Conservation (phyloP, 2,113 vertebrate genomes). For the Hypanus sabinus region DNA sequence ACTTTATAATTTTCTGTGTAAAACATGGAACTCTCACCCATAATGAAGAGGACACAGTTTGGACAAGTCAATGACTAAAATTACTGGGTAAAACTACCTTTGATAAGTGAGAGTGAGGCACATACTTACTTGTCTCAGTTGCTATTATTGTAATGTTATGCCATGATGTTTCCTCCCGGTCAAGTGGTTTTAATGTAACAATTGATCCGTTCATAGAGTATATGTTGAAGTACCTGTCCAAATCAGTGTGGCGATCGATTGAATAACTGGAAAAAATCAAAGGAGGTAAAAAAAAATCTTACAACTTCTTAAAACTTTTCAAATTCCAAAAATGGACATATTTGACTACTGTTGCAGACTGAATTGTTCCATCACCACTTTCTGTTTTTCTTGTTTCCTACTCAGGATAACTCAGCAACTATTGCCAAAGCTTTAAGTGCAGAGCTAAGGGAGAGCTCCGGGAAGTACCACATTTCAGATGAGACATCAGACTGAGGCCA, state of each 20-base stretch:
- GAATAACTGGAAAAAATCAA: constrained; percentile 70
- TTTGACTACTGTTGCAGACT: neutral
- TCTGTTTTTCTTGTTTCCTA: neutral
- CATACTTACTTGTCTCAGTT: constrained; percentile 85
- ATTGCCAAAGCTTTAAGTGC: neutral
- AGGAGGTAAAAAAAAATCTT: neutral
- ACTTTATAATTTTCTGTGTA: neutral
- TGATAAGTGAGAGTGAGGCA: constrained; percentile 39
- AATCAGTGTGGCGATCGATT: constrained; percentile 86
- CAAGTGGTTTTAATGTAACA: constrained; percentile 79
- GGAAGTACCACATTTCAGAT: too few species aligned
- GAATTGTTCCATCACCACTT: neutral
- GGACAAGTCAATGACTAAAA: neutral
- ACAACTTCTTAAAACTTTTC: neutral
- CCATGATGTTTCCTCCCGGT: constrained; percentile 82
- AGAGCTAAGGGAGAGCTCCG: too few species aligned
- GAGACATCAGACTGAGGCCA: too few species aligned
- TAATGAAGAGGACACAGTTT: neutral
- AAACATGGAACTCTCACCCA: neutral
- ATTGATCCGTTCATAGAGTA: constrained; percentile 84
- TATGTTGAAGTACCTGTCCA: constrained; percentile 92
- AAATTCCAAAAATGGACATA: neutral
- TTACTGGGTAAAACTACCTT: too few species aligned
- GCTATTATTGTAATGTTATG: constrained; percentile 91
- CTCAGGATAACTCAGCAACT: neutral